Evolutionary conservation across 2,888 invertebrate genomes (phyloP), one percentile per base, ranked within the genome.

Genomic region (Drosophila nigricruria): DNA sequence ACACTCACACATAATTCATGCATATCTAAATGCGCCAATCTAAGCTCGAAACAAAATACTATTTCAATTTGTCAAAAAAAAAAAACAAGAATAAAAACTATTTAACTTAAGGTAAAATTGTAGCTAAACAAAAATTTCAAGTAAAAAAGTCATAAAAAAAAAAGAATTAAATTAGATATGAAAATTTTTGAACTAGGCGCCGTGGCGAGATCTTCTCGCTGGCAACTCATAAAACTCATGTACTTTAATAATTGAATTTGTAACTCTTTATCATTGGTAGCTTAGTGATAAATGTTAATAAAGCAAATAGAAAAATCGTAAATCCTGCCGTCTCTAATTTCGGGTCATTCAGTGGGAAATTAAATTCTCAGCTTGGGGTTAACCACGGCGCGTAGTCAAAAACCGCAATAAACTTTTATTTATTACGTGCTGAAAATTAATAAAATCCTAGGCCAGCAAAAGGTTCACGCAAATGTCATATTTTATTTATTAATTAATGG

Each of bases 211-310:
- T 32, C 23, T 38, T 27, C 53, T n/a, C 38, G 50, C 9, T 27
- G 32, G 38, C 27, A 57, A 74, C 77, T 43, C 77, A 62, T 71
- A 59, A 65, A 73, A 53, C 68, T 69, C 30, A 30, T 77, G 69
- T 79, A 81, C 76, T 70, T 81, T 70, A 73, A 68, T 69, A 82
- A 69, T 71, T 82, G 66, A 70, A 83, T 82, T 89, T 87, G 83
- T 89, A 88, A 82, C 82, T 90, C 74, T 83, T 86, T 89, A 89
- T 87, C 74, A 81, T 88, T 90, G 78, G 87, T 88, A 89, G 90
- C 74, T 87, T 88, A 88, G 87, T 75, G 80, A 81, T 90, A 81
- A 83, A 87, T 87, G 87, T 90, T 86, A 75, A 84, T 84, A 73
- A 84, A 73, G 42, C 27, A 77, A 79, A 67, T 40, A 56, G 59